Evolutionary conservation across 2,113 vertebrate genomes (phyloP).

Genomic region (Campylorhamphus procurvoides): DNA sequence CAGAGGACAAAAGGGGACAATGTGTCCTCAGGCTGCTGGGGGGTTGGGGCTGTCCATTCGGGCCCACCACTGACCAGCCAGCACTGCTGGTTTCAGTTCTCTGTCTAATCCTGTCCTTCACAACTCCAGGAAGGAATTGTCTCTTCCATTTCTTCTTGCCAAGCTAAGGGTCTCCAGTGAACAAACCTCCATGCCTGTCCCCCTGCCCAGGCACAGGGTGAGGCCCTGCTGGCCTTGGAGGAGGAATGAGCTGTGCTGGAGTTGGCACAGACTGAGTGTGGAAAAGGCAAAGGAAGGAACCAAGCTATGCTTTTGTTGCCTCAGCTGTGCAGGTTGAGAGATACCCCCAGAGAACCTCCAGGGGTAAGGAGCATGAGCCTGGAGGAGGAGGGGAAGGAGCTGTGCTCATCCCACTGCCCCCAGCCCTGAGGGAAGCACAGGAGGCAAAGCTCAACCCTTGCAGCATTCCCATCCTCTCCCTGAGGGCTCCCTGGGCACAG

Average conservation of each 20-base stretch:
- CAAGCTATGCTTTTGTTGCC: neutral
- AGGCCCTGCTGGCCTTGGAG: too few relatives aligned
- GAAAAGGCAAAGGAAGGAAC: neutral
- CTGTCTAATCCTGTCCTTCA: neutral
- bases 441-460: neutral
- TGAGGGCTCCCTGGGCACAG: neutral
- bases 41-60: neutral
- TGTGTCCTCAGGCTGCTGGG: neutral
- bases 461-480: neutral
- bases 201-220: neutral
- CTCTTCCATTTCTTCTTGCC: neutral
- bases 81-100: neutral
- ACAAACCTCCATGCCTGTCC: neutral
- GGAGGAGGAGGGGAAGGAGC: neutral
- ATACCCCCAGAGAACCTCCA: neutral
- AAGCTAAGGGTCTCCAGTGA: neutral
- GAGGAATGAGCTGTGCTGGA: neutral
- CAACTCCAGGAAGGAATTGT: neutral
- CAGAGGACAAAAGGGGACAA: neutral
- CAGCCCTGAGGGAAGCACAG: neutral
- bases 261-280: rapidly evolving
- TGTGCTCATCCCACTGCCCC: neutral
- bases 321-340: neutral
- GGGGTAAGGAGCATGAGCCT: neutral
- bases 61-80: neutral